A percentile compares a stretch with the other conserved stretches of the same genome.
These are phyloP conservation scores for Okapia johnstoni DNA, from an alignment of 2,113 vertebrate species.

Conservation along the genomic window DNA sequence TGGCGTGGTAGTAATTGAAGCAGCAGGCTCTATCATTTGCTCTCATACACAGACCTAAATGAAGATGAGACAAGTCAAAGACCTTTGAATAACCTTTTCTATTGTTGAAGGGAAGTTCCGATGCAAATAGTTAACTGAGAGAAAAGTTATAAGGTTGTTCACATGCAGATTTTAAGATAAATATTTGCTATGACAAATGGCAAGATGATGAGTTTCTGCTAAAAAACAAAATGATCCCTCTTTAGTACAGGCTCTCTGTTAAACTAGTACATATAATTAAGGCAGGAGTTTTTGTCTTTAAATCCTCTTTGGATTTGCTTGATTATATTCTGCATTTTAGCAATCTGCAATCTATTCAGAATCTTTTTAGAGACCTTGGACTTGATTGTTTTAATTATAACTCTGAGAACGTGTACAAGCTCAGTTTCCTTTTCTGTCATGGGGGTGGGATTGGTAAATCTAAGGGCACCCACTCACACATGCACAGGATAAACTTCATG, in stretches of 20 bases:
- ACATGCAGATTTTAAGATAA: conserved; percentile 39
- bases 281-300: conserved; percentile 41
- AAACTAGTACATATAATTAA: conserved; percentile 30
- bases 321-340: conserved; percentile 59
- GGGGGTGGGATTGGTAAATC: background rate
- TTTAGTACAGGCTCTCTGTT: conserved; percentile 14
- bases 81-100: background rate
- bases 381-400: conserved; percentile 68
- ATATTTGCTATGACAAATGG: conserved; percentile 40
- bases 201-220: background rate
- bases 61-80: background rate
- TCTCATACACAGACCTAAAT: background rate
- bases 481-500: background rate
- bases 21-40: background rate
- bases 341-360: conserved; percentile 63
- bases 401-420: background rate
- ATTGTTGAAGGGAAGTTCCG: background rate
- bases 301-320: conserved; percentile 44
- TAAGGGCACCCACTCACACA: background rate
- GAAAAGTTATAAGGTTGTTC: background rate
- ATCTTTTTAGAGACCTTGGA: conserved; percentile 43
- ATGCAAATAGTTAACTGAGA: background rate
- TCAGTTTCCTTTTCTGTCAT: conserved; percentile 33
- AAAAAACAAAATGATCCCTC: conserved; percentile 21
- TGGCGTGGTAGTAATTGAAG: background rate